phyloP scores from a whole-genome alignment of 37 sponge, comb jelly and placozoan genomes.

The Axinella damicornis region DNA sequence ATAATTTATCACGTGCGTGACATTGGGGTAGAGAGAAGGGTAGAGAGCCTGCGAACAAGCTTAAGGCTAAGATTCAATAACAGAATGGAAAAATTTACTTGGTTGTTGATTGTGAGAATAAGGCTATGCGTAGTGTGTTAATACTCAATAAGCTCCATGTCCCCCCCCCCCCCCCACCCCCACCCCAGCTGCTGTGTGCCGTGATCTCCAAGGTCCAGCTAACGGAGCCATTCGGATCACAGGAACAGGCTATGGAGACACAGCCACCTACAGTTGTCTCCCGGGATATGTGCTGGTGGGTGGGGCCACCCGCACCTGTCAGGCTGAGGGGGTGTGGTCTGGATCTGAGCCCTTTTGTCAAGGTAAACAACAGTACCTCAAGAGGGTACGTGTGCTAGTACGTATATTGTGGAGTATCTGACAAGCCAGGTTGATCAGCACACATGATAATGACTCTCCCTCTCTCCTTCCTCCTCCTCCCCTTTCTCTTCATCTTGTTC shows the following conservation, averaged over 20 bases:
- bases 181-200: too few relatives aligned
- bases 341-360: slow-evolving; percentile 8
- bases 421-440: too few relatives aligned
- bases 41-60: too few relatives aligned
- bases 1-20: too few relatives aligned
- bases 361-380: neutral
- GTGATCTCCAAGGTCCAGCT: slow-evolving; percentile 3
- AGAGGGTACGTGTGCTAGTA: neutral
- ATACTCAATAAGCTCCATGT: too few relatives aligned
- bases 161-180: too few relatives aligned
- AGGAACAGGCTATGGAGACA: slow-evolving; percentile 26
- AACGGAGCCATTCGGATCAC: slow-evolving; percentile 15
- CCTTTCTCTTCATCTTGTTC: too few relatives aligned
- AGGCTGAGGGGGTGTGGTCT: slow-evolving; percentile 12
- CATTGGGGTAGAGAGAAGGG: too few relatives aligned
- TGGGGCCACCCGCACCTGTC: slow-evolving; percentile 23
- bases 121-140: too few relatives aligned
- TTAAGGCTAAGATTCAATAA: too few relatives aligned
- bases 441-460: neutral
- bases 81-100: too few relatives aligned
- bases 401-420: neutral
- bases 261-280: slow-evolving; percentile 52
- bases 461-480: slow-evolving; percentile 14
- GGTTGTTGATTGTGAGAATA: too few relatives aligned
- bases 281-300: slow-evolving; percentile 45